A percentile compares a stretch with the other conserved stretches of the same genome.
phyloP scores from a whole-genome alignment of 2,888 invertebrate genomes.

The Dasypogon diadema region DNA sequence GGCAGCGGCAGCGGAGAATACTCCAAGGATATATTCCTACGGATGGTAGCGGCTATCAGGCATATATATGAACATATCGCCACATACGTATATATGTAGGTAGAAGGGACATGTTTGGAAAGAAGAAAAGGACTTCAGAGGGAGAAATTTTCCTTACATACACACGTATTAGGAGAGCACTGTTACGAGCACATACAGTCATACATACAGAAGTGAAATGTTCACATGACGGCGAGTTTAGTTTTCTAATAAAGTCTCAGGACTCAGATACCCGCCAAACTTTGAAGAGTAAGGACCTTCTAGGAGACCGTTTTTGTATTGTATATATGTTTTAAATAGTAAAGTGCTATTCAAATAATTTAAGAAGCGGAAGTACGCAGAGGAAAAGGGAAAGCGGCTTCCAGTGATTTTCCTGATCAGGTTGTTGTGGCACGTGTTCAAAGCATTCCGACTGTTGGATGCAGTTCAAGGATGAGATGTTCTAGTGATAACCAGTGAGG shows the following conservation, averaged over 20 bases:
- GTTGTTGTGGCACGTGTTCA: slow-evolving; percentile 13
- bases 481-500: background rate
- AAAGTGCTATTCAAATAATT: slow-evolving; percentile 6
- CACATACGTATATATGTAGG: slow-evolving; percentile 28
- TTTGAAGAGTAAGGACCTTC: slow-evolving; percentile 58
- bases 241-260: slow-evolving; percentile 55
- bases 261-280: slow-evolving; percentile 58
- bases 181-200: background rate
- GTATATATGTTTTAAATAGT: slow-evolving; percentile 36
- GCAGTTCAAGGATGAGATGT: background rate
- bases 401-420: background rate
- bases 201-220: slow-evolving; percentile 29
- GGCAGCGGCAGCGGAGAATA: slow-evolving; percentile 31
- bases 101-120: slow-evolving; percentile 46
- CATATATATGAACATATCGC: slow-evolving; percentile 4
- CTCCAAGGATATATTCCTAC: slow-evolving; percentile 45
- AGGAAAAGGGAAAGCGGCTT: slow-evolving; percentile 29
- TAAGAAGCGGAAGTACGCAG: slow-evolving; percentile 8
- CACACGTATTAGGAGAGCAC: slow-evolving; percentile 17
- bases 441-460: background rate
- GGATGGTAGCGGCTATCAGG: slow-evolving; percentile 36
- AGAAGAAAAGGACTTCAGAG: slow-evolving; percentile 52
- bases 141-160: slow-evolving; percentile 51
- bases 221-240: slow-evolving; percentile 55
- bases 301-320: slow-evolving; percentile 20